Evolutionary conservation across 2,888 invertebrate species (phyloP).

Genomic region (Auanema freiburgensis): DNA sequence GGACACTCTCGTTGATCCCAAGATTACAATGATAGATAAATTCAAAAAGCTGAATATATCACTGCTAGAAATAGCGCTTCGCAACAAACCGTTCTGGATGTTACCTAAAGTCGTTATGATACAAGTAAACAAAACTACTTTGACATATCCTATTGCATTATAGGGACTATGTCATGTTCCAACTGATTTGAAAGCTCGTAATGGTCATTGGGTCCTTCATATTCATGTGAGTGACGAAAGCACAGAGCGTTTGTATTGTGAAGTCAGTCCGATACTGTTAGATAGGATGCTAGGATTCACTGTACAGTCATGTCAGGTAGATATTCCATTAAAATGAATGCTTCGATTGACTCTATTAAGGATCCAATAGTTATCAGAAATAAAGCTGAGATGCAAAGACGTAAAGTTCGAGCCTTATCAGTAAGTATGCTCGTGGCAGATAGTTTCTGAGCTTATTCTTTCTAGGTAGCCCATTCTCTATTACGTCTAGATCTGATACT

Average conservation of each 20-base stretch:
- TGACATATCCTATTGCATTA: not conserved
- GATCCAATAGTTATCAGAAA: not conserved
- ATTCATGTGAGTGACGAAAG: conserved; percentile 5
- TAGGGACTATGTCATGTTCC: conserved; percentile 6
- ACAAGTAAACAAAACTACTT: not conserved
- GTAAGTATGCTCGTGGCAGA: conserved; percentile 1
- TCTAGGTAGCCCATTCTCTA: conserved; percentile 3
- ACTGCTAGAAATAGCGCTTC: not conserved
- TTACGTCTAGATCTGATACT: conserved; percentile 4
- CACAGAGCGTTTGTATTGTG: not conserved
- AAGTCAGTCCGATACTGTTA: conserved; percentile 6
- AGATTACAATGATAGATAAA: not conserved
- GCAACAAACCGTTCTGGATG: conserved; percentile 7
- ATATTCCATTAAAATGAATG: not conserved
- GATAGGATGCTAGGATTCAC: conserved; percentile 11
- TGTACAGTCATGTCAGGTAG: not conserved
- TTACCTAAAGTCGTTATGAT: not conserved
- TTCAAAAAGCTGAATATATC: not conserved
- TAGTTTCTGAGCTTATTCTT: not conserved
- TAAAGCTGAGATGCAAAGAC: not conserved
- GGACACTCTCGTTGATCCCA: no score
- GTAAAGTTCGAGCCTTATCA: not conserved
- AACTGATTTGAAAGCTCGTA: conserved; percentile 1
- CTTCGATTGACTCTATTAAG: not conserved
- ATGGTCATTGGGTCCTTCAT: conserved; percentile 5